These are phyloP conservation scores for Rhynchophorus ferrugineus DNA, from an alignment of 1,140 invertebrate genomes.

Conservation along the genomic window DNA sequence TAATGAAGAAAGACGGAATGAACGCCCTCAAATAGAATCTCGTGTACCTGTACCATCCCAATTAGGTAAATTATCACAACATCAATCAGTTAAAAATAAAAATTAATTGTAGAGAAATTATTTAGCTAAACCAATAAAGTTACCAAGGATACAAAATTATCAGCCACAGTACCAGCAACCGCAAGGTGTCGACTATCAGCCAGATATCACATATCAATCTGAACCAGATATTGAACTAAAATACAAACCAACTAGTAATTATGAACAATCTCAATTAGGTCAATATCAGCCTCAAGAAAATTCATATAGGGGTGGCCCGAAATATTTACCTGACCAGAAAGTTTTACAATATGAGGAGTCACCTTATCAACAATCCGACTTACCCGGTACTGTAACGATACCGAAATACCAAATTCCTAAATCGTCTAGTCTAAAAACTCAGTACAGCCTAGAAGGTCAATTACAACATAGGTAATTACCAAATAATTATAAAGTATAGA, in stretches of 20 bases:
- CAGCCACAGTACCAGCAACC: slow-evolving; percentile 8
- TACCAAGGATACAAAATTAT: background rate
- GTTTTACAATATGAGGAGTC: background rate
- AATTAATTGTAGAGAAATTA: too few relatives aligned
- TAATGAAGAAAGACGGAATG: slow-evolving; percentile 7
- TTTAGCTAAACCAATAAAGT: slow-evolving; percentile 2
- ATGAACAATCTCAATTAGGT: background rate
- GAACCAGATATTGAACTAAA: background rate
- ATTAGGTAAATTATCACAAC: background rate
- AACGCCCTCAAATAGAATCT: slow-evolving; percentile 3
- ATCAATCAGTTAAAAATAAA: too few relatives aligned
- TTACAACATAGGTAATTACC: background rate
- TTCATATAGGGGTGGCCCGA: background rate
- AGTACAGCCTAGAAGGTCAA: slow-evolving; percentile 1
- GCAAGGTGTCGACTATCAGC: slow-evolving; percentile 3
- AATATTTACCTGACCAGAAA: slow-evolving; percentile 3
- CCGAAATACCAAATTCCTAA: background rate
- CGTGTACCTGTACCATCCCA: background rate
- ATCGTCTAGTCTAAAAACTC: background rate
- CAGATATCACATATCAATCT: slow-evolving; percentile 1
- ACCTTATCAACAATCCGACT: background rate
- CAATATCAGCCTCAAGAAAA: slow-evolving; percentile 4
- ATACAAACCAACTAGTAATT: background rate
- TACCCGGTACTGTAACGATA: background rate
- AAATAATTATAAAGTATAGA: too few relatives aligned